Evolutionary conservation across 2,113 vertebrate genomes (phyloP).

Genomic region (Charina bottae): DNA sequence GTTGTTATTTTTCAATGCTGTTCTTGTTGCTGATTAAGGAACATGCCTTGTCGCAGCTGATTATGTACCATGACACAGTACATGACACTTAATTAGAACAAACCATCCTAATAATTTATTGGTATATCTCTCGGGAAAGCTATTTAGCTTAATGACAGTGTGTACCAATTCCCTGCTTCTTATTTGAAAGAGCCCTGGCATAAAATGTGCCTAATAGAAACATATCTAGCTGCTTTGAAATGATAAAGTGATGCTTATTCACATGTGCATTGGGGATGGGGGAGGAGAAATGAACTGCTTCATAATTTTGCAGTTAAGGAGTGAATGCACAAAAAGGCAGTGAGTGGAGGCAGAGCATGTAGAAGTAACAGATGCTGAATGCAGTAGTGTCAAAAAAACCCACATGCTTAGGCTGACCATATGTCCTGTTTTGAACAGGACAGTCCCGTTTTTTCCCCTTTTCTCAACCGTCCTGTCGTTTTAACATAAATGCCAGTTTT

Average conservation of each 20-base stretch:
- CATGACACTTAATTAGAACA: conserved; percentile 21
- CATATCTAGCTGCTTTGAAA: neutral
- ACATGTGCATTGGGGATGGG: neutral
- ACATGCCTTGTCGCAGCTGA: conserved; percentile 2
- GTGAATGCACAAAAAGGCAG: neutral
- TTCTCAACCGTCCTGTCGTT: no score
- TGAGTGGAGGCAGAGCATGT: neutral
- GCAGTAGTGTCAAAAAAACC: neutral
- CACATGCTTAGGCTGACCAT: no score
- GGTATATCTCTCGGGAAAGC: conserved; percentile 11
- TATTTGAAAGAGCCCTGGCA: conserved; percentile 3
- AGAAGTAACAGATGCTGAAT: neutral
- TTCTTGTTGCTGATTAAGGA: conserved; percentile 7
- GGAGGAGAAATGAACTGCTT: neutral
- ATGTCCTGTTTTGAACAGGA: no score
- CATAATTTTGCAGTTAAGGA: conserved; percentile 5
- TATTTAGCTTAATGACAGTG: neutral
- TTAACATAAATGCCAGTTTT: no score
- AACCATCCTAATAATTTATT: conserved; percentile 5
- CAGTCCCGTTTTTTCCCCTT: no score
- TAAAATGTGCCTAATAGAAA: conserved; percentile 23
- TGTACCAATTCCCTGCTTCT: conserved; percentile 10
- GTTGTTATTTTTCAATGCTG: conserved; percentile 9
- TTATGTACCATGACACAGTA: conserved; percentile 22
- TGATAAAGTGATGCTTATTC: conserved; percentile 28